These are phyloP conservation scores for Forpus xanthops DNA, from an alignment of 2,797 vertebrate genomes.

Conservation along the genomic window DNA sequence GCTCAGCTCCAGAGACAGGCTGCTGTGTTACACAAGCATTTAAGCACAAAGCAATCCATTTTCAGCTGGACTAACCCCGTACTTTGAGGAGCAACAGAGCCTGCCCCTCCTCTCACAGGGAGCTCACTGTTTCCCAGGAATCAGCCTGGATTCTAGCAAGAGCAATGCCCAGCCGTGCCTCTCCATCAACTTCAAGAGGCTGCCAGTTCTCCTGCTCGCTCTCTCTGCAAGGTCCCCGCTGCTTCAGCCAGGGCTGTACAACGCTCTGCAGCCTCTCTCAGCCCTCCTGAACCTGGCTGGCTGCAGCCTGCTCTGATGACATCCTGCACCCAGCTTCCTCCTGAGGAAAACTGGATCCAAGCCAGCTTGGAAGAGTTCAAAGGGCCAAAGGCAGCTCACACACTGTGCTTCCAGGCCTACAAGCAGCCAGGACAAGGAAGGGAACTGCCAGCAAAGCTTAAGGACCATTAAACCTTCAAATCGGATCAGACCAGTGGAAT, in stretches of 20 bases:
- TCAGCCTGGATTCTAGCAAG: background rate
- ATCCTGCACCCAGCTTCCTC: background rate
- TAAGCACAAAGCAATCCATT: background rate
- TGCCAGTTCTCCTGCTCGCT: background rate
- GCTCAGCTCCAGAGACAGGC: background rate
- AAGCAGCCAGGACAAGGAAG: background rate
- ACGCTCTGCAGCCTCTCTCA: background rate
- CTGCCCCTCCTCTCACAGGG: background rate
- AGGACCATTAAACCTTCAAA: background rate
- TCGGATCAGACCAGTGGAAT: background rate
- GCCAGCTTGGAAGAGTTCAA: background rate
- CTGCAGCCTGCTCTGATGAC: background rate
- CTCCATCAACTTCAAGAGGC: background rate
- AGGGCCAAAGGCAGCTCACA: background rate
- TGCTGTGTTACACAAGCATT: background rate
- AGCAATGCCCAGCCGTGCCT: background rate
- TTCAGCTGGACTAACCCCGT: background rate
- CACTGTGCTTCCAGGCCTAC: background rate
- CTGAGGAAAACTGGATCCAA: background rate
- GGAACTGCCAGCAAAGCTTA: background rate
- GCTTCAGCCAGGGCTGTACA: rapidly evolving
- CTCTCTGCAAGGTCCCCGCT: background rate
- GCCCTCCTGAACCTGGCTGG: background rate
- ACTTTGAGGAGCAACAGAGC: background rate
- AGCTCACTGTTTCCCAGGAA: background rate